Conservation (phyloP, 2,113 vertebrate genomes). For the Antigone vipio region DNA sequence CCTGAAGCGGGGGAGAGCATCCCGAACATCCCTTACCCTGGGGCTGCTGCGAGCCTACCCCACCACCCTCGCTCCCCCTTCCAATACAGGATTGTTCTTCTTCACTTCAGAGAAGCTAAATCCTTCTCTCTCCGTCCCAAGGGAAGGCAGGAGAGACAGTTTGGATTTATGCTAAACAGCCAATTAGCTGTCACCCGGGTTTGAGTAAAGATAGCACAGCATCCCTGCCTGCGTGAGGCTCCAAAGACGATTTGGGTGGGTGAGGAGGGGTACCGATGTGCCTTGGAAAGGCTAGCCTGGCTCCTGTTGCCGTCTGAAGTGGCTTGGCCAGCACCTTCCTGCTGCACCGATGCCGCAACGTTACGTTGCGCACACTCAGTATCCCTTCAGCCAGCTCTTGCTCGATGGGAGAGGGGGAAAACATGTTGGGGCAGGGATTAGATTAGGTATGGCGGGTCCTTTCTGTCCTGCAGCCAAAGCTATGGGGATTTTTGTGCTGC, state of each 20-base stretch:
- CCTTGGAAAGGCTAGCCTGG: neutral
- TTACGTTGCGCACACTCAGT: fast-evolving
- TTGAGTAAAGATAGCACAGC: neutral
- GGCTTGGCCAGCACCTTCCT: neutral
- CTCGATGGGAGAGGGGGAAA: neutral
- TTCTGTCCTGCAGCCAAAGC: neutral
- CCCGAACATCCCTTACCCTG: neutral
- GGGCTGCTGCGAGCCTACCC: neutral
- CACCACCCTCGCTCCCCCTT: neutral
- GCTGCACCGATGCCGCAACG: fast-evolving
- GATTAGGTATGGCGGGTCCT: neutral
- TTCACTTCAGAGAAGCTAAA: neutral
- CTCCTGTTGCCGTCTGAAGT: fast-evolving
- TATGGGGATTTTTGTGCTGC: neutral
- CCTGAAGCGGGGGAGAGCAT: neutral
- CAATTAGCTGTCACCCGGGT: neutral
- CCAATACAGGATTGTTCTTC: neutral
- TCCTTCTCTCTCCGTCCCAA: neutral
- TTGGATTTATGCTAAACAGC: neutral
- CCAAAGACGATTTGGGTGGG: neutral
- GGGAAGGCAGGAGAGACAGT: neutral
- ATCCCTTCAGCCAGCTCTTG: neutral
- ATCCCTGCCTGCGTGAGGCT: neutral
- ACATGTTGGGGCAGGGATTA: neutral
- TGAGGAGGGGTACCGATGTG: fast-evolving